Evolutionary conservation across 2,797 vertebrate genomes (phyloP), one percentile per base, ranked within the genome.

Genomic region (Tapirus indicus): DNA sequence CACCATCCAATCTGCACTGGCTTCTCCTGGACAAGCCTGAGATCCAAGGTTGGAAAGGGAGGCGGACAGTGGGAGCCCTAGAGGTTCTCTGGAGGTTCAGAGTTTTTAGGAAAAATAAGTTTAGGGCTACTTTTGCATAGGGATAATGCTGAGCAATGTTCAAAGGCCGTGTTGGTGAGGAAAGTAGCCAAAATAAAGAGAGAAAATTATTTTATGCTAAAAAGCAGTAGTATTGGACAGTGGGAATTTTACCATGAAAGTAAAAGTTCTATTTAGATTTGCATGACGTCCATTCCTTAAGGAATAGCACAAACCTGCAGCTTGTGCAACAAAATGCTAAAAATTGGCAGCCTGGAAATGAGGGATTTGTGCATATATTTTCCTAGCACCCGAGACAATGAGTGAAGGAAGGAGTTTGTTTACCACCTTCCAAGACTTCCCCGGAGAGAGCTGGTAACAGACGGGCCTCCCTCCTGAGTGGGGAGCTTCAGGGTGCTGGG

Each of bases 341-440:
- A 71, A 44, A 47, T 21, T 17, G 12, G 74, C 89, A 68, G 74
- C 64, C 62, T 3, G 35, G 91, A 91, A 75, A 71, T 14, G 86
- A 83, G 71, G 56, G 41, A 25, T 17, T 8, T 58, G 41, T 49
- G 44, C 41, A 25, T 7, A 7, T 11, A 29, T 88, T 93, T 88
- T 64, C 56, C 75, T 27, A 23, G 74, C 58, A 32, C 32, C 62
- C 35, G 5, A 6, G 20, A 60, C 32, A 23, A n/a, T 2, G 29
- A 74, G 29, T 0, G 38, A 95, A 72, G 94, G 72, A 41, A 85
- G 44, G 71, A 41, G 47, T 62, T 54, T 97, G 84, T 94, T 83
- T 88, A 75, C 49, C 88, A 23, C 82, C 41, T 77, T 77, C 47
- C 2, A 20, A 18, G 62, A 44, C 86, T 66, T 89, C 68, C 75